Base-by-base conservation (phyloP, 2,113 vertebrate species). In the Clarias macrocephalus region DNA sequence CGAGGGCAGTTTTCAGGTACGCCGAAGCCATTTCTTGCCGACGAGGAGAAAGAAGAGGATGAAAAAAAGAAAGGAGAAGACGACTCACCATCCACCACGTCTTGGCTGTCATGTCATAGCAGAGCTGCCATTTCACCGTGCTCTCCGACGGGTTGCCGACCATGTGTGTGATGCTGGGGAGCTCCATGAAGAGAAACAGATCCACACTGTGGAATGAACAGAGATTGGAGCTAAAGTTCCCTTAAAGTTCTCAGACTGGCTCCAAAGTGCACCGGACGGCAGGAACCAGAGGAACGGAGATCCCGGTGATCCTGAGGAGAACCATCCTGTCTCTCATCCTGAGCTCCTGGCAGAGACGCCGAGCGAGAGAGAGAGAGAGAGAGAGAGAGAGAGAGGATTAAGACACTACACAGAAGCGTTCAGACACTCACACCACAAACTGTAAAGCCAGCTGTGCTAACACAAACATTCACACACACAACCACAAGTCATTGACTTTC, bases 81-180 rank as follows among this genome's bases (percentile, higher is more conserved):
- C 3, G 25, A 96, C 97, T 98, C 92, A 99, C 97, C 98, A 98
- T 98, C 97, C 97, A 98, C 97, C 98, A 98, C 1, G 96, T 97
- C 93, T 94, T 96, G 56, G 96, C 96, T 1, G 93, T 96, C 93
- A 94, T 92, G 76, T 97, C 93, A 82, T 97, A 99, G 92, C 97
- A 96, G 15, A 99, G 94, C 91, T 98, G 97, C 97, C 98, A 98
- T 89, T 94, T 97, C 91, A 97, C 96, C 0, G 94, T 90, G 59
- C 91, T 92, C 92, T 94, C 91, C 0, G 93, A 89, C 0, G 85
- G 90, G 21, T 87, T 86, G 16, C 89, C 89, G 28, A 87, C 85
- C 84, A 83, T 85, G 30, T 87, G 88, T 85, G 90, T 88, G 90
- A 90, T 80, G 89, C 85, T 85, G 56, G 88, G 82, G 62, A 84